A percentile compares a stretch with the other conserved stretches of the same genome.
These are phyloP conservation scores for Syngnathoides biaculeatus DNA, from an alignment of 2,113 vertebrate species.

Conservation along the genomic window DNA sequence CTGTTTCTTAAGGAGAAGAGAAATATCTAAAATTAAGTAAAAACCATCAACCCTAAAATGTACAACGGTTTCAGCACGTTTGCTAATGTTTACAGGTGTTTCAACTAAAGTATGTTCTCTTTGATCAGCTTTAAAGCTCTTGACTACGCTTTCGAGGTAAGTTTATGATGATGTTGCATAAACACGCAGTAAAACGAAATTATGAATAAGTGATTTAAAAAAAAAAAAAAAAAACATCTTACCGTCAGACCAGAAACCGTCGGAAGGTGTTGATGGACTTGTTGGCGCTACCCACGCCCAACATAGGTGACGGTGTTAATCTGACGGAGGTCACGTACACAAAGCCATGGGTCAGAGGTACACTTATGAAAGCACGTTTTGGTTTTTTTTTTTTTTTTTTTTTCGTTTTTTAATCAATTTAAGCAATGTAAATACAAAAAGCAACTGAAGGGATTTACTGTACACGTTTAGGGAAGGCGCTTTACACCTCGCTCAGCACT, in stretches of 20 bases:
- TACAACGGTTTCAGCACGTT: not conserved
- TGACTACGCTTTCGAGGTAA: constrained; percentile 72
- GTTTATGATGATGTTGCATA: not conserved
- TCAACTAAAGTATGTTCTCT: constrained; percentile 41
- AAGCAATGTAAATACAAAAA: too few relatives aligned
- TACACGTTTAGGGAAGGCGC: constrained; percentile 50
- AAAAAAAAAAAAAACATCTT: not conserved
- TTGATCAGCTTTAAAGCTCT: constrained; percentile 59
- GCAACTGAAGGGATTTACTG: not conserved
- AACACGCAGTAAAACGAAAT: not conserved
- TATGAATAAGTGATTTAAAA: not conserved
- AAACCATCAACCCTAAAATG: too few relatives aligned
- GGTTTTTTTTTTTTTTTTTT: too few relatives aligned
- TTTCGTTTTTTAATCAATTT: too few relatives aligned
- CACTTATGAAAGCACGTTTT: not conserved
- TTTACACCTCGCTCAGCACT: constrained; percentile 47
- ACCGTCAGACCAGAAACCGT: constrained; percentile 48
- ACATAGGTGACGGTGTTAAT: constrained; percentile 36
- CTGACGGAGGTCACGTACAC: constrained; percentile 60
- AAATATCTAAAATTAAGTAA: too few relatives aligned
- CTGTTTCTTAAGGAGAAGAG: too few relatives aligned
- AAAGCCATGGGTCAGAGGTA: constrained; percentile 70
- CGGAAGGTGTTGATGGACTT: constrained; percentile 50
- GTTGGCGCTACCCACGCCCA: constrained; percentile 62
- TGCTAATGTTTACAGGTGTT: constrained; percentile 26